A percentile compares a stretch with the other conserved stretches of the same genome.
These are phyloP conservation scores for Gallinago paraguaiae DNA, from an alignment of 2,113 vertebrate genomes.

Conservation along the genomic window DNA sequence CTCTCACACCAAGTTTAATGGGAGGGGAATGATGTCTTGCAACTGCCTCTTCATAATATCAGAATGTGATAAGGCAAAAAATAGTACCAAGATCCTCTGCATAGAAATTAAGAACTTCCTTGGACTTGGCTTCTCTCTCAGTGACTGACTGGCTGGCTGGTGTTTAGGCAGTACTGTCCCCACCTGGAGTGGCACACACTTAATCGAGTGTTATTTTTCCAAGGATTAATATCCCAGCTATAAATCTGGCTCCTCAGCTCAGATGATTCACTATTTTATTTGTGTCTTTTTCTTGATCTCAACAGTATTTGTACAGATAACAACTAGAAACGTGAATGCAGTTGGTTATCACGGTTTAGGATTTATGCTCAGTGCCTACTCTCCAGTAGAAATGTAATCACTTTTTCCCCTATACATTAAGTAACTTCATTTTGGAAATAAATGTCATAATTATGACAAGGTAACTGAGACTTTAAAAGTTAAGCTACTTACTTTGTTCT, in stretches of 20 bases:
- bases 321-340: not conserved
- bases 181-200: not conserved
- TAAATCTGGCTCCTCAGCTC: not conserved
- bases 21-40: not conserved
- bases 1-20: not conserved
- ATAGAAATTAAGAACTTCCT: not conserved
- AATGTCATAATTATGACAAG: not conserved
- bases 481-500: not conserved
- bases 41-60: not conserved
- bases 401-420: not conserved
- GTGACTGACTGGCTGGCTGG: not conserved
- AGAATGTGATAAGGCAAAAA: not conserved
- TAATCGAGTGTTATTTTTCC: not conserved
- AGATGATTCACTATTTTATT: not conserved
- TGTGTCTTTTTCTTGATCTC: not conserved
- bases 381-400: not conserved
- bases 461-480: not conserved
- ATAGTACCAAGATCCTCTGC: not conserved
- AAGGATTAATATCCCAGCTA: not conserved
- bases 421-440: not conserved
- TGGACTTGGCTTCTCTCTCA: not conserved
- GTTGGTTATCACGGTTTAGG: not conserved
- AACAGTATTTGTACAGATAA: not conserved
- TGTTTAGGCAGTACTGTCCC: not conserved
- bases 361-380: not conserved